Evolutionary conservation across 2,113 vertebrate species (phyloP).

Genomic region (Pedionomus torquatus): DNA sequence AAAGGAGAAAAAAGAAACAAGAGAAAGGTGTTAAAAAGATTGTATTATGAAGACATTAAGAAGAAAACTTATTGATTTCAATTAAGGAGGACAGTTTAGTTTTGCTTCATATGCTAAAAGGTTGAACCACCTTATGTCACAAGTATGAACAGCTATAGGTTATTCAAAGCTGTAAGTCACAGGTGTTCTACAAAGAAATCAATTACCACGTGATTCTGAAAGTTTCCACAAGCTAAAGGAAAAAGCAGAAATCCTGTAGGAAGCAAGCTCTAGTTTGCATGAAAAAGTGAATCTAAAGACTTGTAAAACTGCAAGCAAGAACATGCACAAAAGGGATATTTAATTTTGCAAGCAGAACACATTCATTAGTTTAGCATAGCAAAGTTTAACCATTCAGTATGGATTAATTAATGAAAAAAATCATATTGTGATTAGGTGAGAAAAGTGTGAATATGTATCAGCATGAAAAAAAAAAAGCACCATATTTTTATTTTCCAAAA

Average conservation of each 20-base stretch:
- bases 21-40: neutral
- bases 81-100: neutral
- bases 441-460: slow-evolving; percentile 52
- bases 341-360: slow-evolving; percentile 60
- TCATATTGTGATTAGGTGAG: slow-evolving; percentile 60
- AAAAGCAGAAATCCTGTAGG: slow-evolving; percentile 73
- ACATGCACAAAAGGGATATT: slow-evolving; percentile 68
- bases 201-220: neutral
- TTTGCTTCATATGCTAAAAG: neutral
- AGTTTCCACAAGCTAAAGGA: neutral
- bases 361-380: slow-evolving; percentile 59
- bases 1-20: neutral
- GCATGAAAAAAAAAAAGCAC: slow-evolving; percentile 30
- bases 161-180: neutral
- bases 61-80: neutral
- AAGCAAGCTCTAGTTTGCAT: slow-evolving; percentile 75
- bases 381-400: slow-evolving; percentile 65
- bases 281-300: slow-evolving; percentile 51
- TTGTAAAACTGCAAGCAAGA: slow-evolving; percentile 66
- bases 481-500: slow-evolving; percentile 63
- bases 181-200: neutral
- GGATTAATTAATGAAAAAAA: slow-evolving; percentile 71
- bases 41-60: neutral
- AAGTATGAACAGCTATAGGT: neutral
- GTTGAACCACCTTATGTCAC: neutral